Base-by-base conservation (phyloP, 2,113 vertebrate species). In the Sebastes schlegelii region DNA sequence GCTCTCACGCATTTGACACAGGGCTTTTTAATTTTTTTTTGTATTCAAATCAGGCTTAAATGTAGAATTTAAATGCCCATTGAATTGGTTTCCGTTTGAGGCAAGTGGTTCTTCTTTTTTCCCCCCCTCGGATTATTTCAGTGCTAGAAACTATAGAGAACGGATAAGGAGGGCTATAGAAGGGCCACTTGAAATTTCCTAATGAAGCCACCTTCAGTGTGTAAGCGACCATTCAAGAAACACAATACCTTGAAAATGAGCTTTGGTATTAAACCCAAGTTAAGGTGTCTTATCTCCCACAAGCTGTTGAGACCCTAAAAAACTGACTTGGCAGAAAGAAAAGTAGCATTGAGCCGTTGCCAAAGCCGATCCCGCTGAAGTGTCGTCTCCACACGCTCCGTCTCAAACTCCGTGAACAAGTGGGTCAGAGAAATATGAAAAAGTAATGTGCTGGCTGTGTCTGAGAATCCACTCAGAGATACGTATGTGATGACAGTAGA, bases 341-440 rank as follows among this genome's bases (percentile, higher is more conserved):
- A 83, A 88, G 77, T 62, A 49, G 69, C 70, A 54, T 26, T 43
- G 83, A 80, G 83, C 88, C 42, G 79, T 70, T 80, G 68, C 79
- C 74, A 83, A 87, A 86, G 87, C 90, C 45, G 82, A 95, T 94
- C 91, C 84, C 65, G 43, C 76, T 74, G 70, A 81, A 87, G 76
- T 62, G 87, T 80, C 88, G 43, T 83, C 88, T 76, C 80, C 83
- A 60, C 82, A 58, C 8, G 23, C 83, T 84, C 72, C 7, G 72
- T 80, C 77, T 88, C 17, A 63, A 79, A 86, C 82, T 84, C 71
- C 58, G n/a, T 60, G 86, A 92, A 88, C 93, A 95, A 95, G 87
- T 95, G 92, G 94, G 94, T 96, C 94, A 94, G 86, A 83, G 87
- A 54, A 88, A 88, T 91, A 92, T 94, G 86, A 94, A 94, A 92